Conservation (phyloP, 2,888 invertebrate genomes). For the Hirtodrosophila duncani region DNA sequence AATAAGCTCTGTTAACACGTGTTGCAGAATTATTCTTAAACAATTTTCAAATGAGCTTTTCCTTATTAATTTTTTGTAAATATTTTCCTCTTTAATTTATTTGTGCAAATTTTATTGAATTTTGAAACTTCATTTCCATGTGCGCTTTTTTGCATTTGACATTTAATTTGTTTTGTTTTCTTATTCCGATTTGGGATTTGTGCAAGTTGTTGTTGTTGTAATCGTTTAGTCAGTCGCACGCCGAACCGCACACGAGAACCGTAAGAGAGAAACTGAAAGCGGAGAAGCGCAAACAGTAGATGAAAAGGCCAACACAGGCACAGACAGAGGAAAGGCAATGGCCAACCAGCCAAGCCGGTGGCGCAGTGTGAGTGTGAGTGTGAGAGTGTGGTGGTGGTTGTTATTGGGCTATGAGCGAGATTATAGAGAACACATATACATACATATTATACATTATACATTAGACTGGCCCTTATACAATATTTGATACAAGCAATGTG, state of each 20-base stretch:
- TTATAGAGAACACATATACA: too few relatives aligned
- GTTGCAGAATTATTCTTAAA: constrained; percentile 54
- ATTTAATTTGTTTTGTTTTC: too few relatives aligned
- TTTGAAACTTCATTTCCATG: too few relatives aligned
- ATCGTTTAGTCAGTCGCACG: too few relatives aligned
- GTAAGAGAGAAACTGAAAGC: constrained; percentile 49
- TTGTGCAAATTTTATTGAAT: too few relatives aligned
- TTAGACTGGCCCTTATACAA: too few relatives aligned
- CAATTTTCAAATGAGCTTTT: constrained; percentile 25
- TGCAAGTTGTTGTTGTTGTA: too few relatives aligned
- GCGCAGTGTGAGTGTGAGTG: background rate
- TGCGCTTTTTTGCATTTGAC: too few relatives aligned
- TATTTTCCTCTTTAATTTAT: constrained; percentile 8
- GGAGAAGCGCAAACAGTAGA: constrained; percentile 14
- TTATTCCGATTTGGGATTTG: too few relatives aligned
- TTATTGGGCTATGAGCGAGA: too few relatives aligned
- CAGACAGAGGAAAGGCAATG: constrained; percentile 37
- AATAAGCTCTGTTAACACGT: constrained; percentile 45
- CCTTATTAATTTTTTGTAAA: constrained; percentile 8
- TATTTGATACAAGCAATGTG: too few relatives aligned
- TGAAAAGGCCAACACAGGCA: constrained; percentile 20
- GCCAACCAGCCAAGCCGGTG: constrained; percentile 41
- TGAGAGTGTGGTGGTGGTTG: constrained; percentile 2
- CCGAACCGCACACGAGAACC: constrained; percentile 58
- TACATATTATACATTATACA: too few relatives aligned